Conservation (phyloP, 2,113 vertebrate species). For the Etheostoma spectabile region DNA sequence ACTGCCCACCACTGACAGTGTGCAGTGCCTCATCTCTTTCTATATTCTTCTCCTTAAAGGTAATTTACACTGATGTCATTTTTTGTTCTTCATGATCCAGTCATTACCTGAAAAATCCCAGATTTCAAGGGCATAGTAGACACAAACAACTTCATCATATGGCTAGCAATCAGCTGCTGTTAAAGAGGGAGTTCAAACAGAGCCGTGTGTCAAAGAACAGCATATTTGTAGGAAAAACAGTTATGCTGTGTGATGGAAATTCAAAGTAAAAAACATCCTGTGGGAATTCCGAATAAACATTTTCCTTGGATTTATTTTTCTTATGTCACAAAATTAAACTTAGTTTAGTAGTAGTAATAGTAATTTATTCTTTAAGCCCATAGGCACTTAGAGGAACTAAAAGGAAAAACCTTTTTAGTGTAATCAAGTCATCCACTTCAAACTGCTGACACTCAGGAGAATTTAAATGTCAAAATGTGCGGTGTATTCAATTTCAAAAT, state of each 20-base stretch:
- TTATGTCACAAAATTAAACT: slow-evolving; percentile 4
- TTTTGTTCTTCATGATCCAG: slow-evolving; percentile 37
- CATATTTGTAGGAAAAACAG: slow-evolving; percentile 6
- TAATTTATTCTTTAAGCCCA: slow-evolving; percentile 52
- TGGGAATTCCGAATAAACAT: slow-evolving; percentile 29
- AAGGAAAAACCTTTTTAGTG: slow-evolving; percentile 46
- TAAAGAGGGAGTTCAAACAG: slow-evolving; percentile 49
- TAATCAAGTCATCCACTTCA: slow-evolving; percentile 56
- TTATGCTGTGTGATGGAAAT: slow-evolving; percentile 26
- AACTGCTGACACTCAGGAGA: slow-evolving; percentile 37
- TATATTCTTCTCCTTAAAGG: slow-evolving; percentile 46
- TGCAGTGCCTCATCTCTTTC: slow-evolving; percentile 41
- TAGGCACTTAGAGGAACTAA: slow-evolving; percentile 29
- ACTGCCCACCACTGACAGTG: slow-evolving; percentile 60
- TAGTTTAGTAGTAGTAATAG: slow-evolving; percentile 28
- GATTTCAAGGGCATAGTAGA: slow-evolving; percentile 28
- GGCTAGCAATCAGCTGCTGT: slow-evolving; percentile 42
- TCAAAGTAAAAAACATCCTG: slow-evolving; percentile 20
- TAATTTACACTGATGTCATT: slow-evolving; percentile 51
- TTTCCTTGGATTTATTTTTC: slow-evolving; percentile 25
- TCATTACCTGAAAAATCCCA: slow-evolving; percentile 31
- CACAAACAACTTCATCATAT: slow-evolving; percentile 36
- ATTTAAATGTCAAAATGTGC: slow-evolving; percentile 65
- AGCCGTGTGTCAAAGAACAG: slow-evolving; percentile 37
- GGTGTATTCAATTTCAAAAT: slow-evolving; percentile 46